These are phyloP conservation scores for Ips nitidus DNA, from an alignment of 1,140 invertebrate genomes.

Conservation along the genomic window DNA sequence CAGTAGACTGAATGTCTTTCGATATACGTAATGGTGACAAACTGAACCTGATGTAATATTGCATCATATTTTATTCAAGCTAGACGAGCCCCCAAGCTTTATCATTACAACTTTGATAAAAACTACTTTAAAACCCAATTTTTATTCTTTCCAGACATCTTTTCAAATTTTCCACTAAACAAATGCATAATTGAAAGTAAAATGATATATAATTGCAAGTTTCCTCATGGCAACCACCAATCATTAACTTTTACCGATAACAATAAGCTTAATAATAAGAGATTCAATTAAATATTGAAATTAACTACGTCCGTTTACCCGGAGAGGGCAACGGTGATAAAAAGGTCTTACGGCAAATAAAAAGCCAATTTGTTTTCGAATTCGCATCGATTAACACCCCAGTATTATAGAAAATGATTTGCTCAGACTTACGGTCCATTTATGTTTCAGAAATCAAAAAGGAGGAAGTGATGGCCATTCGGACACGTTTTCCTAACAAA, in stretches of 20 bases:
- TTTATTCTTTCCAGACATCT: no score
- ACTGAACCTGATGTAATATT: constrained; percentile 5
- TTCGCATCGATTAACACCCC: not conserved
- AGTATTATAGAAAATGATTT: not conserved
- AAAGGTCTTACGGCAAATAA: not conserved
- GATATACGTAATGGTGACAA: no score
- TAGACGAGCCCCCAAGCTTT: constrained; percentile 9
- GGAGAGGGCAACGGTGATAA: constrained; percentile 2
- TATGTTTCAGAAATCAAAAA: constrained; percentile 57
- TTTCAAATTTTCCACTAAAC: no score
- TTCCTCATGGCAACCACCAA: no score
- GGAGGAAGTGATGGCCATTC: constrained; percentile 62
- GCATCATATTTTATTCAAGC: not conserved
- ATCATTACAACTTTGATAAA: not conserved
- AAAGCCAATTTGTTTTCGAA: constrained; percentile 3
- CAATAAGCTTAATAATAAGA: not conserved
- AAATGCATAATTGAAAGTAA: no score
- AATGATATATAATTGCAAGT: no score
- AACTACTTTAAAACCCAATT: not conserved
- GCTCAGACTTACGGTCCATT: constrained; percentile 18
- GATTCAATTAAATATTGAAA: not conserved
- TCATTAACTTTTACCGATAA: not conserved
- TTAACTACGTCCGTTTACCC: not conserved
- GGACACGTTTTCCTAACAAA: constrained; percentile 62
- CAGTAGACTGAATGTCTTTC: no score